These are phyloP conservation scores for Mionectes olivaceus DNA, from an alignment of 2,797 vertebrate genomes.

Conservation along the genomic window DNA sequence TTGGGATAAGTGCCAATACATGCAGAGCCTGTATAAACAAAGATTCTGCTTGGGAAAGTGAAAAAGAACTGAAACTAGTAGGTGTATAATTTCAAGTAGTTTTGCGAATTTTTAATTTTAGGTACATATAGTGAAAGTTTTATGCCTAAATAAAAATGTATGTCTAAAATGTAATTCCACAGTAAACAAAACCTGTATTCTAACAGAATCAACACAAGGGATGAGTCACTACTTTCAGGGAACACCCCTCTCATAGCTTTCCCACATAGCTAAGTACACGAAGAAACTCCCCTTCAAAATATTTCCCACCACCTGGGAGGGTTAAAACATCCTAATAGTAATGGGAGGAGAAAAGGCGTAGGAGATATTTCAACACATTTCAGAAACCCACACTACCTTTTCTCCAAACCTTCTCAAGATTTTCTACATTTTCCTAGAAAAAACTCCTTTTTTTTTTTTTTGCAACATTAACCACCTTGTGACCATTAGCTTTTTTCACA, in stretches of 20 bases:
- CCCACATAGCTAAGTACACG: slow-evolving; percentile 35
- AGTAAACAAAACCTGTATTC: neutral
- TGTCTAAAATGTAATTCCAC: neutral
- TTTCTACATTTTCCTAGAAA: neutral
- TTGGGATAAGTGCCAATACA: neutral
- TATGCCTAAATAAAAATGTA: neutral
- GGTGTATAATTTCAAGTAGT: fast-evolving
- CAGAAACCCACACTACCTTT: neutral
- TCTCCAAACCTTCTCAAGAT: neutral
- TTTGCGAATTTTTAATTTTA: neutral
- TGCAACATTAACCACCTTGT: neutral
- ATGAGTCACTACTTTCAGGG: slow-evolving; percentile 54
- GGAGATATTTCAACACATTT: slow-evolving; percentile 12
- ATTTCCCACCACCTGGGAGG: slow-evolving; percentile 27
- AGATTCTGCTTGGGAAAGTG: neutral
- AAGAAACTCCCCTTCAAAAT: slow-evolving; percentile 40
- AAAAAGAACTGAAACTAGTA: neutral
- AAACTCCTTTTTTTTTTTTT: neutral
- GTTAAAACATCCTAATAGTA: neutral
- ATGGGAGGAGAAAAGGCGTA: neutral
- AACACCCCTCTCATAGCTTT: slow-evolving; percentile 41
- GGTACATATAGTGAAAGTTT: neutral
- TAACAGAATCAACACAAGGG: neutral
- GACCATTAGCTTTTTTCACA: neutral
- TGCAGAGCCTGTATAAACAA: neutral